Conservation (phyloP, 2,888 invertebrate species). For the Drosophila robusta region DNA sequence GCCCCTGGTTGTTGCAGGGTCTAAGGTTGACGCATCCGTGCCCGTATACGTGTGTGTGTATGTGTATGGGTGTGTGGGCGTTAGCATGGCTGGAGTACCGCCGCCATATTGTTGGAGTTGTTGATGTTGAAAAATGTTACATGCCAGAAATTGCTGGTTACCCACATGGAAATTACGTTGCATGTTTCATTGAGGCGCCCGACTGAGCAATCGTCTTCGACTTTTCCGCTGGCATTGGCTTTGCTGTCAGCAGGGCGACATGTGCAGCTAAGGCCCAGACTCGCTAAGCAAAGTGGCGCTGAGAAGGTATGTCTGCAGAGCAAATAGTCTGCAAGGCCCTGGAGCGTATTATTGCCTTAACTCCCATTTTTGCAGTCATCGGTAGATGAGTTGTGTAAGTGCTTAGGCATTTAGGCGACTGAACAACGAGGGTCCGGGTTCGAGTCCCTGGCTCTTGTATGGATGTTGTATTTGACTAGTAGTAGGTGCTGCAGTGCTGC, state of each 20-base stretch:
- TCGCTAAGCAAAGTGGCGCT: neutral
- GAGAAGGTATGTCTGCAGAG: neutral
- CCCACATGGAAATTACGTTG: slow-evolving; percentile 82
- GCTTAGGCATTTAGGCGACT: too few species aligned
- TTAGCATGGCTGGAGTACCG: slow-evolving; percentile 24
- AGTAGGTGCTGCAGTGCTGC: too few species aligned
- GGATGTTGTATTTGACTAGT: too few species aligned
- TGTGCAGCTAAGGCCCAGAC: neutral
- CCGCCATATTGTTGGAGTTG: slow-evolving; percentile 80
- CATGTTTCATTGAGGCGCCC: slow-evolving; percentile 71
- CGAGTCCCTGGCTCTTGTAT: too few species aligned
- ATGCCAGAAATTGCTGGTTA: slow-evolving; percentile 82
- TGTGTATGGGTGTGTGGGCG: slow-evolving; percentile 13
- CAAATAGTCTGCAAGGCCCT: neutral
- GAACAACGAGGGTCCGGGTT: too few species aligned
- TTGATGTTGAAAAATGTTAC: slow-evolving; percentile 81
- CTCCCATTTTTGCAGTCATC: neutral
- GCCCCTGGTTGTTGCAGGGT: neutral
- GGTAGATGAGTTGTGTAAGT: too few species aligned
- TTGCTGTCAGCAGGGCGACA: slow-evolving; percentile 15
- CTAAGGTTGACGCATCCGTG: slow-evolving; percentile 18
- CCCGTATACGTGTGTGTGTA: slow-evolving; percentile 7
- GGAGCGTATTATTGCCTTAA: neutral
- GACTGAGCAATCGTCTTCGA: slow-evolving; percentile 31
- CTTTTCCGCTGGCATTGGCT: slow-evolving; percentile 24